A percentile compares a stretch with the other conserved stretches of the same genome.
phyloP scores from a whole-genome alignment of 2,797 vertebrate species.

The Sphaeramia orbicularis region DNA sequence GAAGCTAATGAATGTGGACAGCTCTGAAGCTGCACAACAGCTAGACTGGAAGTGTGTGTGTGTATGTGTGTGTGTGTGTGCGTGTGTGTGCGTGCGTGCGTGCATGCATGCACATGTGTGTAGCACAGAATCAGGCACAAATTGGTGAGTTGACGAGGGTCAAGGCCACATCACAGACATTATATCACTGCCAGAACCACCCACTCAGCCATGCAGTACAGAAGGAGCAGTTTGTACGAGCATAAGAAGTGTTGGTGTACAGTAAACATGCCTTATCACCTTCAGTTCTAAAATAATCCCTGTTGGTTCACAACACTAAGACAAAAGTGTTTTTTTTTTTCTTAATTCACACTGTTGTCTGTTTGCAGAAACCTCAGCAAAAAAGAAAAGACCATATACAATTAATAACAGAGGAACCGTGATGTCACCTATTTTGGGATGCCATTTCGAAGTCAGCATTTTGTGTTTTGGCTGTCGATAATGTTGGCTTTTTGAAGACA shows the following conservation, averaged over 20 bases:
- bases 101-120: constrained; percentile 9
- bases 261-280: not conserved
- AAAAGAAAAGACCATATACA: too few species aligned
- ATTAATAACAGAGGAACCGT: too few species aligned
- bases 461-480: too few species aligned
- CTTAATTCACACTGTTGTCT: too few species aligned
- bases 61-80: constrained; percentile 9
- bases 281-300: too few species aligned
- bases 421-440: too few species aligned
- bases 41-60: constrained; percentile 35
- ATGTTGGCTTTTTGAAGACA: too few species aligned
- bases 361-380: too few species aligned
- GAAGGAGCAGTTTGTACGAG: constrained; percentile 13
- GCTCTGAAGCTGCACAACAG: constrained; percentile 68
- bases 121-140: constrained; percentile 43
- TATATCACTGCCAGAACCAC: constrained; percentile 59
- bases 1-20: constrained; percentile 78
- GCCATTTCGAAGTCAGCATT: too few species aligned
- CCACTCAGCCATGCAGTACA: constrained; percentile 34
- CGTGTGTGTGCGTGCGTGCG: constrained; percentile 15
- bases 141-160: constrained; percentile 54
- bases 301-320: too few species aligned
- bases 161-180: constrained; percentile 72
- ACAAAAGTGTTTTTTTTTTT: too few species aligned
- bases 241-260: constrained; percentile 12